phyloP scores from a whole-genome alignment of 2,113 vertebrate species.

The Phaetusa simplex region DNA sequence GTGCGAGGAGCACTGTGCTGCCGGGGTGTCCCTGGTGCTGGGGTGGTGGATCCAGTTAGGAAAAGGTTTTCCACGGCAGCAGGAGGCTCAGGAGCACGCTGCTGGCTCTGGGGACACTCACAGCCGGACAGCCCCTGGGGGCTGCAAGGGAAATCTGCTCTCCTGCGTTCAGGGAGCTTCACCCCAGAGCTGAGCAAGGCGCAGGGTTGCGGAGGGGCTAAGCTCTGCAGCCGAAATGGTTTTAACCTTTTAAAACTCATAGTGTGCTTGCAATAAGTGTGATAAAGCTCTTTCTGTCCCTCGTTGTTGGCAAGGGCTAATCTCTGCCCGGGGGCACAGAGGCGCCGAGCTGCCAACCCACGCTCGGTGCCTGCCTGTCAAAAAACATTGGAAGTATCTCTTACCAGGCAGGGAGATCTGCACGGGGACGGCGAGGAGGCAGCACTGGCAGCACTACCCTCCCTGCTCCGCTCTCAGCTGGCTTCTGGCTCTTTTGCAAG shows the following conservation, averaged over 20 bases:
- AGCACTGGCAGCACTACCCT: neutral
- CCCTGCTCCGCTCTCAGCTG: neutral
- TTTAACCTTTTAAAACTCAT: neutral
- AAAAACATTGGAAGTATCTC: neutral
- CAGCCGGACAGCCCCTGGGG: neutral
- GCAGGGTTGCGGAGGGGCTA: neutral
- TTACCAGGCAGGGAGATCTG: neutral
- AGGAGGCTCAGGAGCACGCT: neutral
- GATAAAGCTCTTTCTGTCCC: neutral
- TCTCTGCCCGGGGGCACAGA: neutral
- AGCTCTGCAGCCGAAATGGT: neutral
- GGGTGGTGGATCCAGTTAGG: neutral
- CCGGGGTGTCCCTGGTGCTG: neutral
- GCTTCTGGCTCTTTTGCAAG: neutral
- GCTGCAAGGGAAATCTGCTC: neutral
- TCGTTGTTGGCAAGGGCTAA: neutral
- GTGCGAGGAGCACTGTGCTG: accelerated
- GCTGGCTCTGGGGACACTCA: accelerated
- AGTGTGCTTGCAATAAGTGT: neutral
- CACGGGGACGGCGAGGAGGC: neutral
- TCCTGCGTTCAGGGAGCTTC: neutral
- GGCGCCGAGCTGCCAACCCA: neutral
- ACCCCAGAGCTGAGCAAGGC: neutral
- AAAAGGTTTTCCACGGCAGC: neutral
- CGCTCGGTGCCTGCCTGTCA: neutral